Evolutionary conservation across 2,797 vertebrate species (phyloP).

Genomic region (Sebastes variabilis): DNA sequence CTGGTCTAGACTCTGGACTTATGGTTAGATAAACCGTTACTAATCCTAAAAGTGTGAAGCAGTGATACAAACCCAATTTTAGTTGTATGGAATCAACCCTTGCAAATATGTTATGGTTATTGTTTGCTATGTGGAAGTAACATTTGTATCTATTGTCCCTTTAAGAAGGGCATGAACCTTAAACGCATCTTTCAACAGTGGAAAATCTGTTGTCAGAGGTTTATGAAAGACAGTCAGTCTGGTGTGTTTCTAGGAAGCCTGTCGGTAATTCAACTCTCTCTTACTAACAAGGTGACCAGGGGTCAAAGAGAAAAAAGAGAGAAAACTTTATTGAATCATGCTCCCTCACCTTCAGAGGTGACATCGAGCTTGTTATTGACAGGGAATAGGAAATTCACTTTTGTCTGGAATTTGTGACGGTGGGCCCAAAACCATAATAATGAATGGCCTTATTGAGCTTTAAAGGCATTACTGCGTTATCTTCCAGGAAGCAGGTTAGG

Average conservation of each 20-base stretch:
- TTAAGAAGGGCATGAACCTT: not conserved
- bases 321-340: constrained; percentile 74
- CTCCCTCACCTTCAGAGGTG: constrained; percentile 61
- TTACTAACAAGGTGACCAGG: constrained; percentile 56
- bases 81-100: not conserved
- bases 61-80: not conserved
- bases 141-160: not conserved
- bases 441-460: constrained; percentile 80
- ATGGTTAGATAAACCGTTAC: not conserved
- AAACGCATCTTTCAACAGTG: not conserved
- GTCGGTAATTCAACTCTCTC: constrained; percentile 59
- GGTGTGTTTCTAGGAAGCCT: constrained; percentile 21
- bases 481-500: constrained; percentile 81
- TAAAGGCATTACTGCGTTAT: constrained; percentile 78
- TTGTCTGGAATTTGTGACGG: constrained; percentile 81
- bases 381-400: constrained; percentile 84
- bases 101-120: not conserved
- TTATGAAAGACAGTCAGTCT: not conserved
- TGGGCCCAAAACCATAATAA: constrained; percentile 79
- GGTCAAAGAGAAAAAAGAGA: constrained; percentile 54
- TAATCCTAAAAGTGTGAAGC: not conserved
- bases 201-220: constrained; percentile 3
- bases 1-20: constrained; percentile 20
- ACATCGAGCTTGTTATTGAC: constrained; percentile 73
- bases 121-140: not conserved